Conservation (phyloP, 2,113 vertebrate genomes). For the Epinephelus moara region DNA sequence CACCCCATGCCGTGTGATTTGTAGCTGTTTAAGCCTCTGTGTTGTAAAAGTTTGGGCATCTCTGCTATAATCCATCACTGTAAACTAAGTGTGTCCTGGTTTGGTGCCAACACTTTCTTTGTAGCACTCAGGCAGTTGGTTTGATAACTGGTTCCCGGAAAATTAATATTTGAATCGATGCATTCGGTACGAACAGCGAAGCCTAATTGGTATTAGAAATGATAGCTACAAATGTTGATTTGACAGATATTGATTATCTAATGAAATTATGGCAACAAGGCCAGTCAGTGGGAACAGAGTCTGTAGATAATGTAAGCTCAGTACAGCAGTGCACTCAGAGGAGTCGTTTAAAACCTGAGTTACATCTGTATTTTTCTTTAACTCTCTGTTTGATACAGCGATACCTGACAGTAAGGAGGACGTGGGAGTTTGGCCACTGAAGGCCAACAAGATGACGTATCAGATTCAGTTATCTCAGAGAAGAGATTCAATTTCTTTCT, state of each 20-base stretch:
- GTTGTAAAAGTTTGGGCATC: slow-evolving; percentile 23
- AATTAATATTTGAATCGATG: slow-evolving; percentile 40
- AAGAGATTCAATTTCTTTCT: neutral
- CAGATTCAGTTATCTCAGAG: neutral
- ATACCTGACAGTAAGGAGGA: neutral
- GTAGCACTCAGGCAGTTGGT: slow-evolving; percentile 21
- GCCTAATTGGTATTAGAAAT: slow-evolving; percentile 33
- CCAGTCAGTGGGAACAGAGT: slow-evolving; percentile 23
- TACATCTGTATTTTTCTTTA: neutral
- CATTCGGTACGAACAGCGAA: slow-evolving; percentile 3
- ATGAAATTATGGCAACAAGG: slow-evolving; percentile 44
- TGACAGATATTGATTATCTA: slow-evolving; percentile 62
- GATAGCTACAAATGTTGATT: slow-evolving; percentile 53
- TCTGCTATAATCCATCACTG: slow-evolving; percentile 33
- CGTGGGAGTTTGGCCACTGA: neutral
- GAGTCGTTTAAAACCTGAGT: slow-evolving; percentile 4
- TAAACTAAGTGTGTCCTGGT: slow-evolving; percentile 26
- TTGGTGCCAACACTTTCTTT: slow-evolving; percentile 20
- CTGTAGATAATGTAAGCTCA: neutral
- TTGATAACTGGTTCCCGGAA: slow-evolving; percentile 29
- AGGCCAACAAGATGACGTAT: neutral
- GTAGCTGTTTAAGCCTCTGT: slow-evolving; percentile 13
- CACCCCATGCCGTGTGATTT: neutral
- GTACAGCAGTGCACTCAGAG: neutral
- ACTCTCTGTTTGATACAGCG: neutral